Conservation (phyloP, 2,797 vertebrate genomes). For the Anabacerthia variegaticeps region DNA sequence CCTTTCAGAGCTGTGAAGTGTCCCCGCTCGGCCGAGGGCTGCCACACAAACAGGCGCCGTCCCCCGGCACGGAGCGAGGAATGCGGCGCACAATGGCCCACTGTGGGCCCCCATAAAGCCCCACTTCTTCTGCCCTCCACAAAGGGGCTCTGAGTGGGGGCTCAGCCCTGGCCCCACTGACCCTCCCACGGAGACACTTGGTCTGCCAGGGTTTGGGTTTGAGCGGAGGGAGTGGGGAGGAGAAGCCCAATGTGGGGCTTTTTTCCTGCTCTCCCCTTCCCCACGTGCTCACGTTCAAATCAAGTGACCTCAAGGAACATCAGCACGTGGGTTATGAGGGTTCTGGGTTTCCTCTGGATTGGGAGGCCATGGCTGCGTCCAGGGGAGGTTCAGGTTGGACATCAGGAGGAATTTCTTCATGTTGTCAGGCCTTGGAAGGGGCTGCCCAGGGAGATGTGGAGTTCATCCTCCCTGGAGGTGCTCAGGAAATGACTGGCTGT, state of each 20-base stretch:
- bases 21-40: constrained; percentile 39
- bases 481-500: not conserved
- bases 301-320: not conserved
- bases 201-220: not conserved
- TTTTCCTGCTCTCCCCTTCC: not conserved
- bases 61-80: constrained; percentile 53
- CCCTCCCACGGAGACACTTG: not conserved
- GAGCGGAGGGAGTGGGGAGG: not conserved
- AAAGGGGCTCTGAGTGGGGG: constrained; percentile 56
- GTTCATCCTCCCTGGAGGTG: not conserved
- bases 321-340: not conserved
- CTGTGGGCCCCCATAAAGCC: constrained; percentile 75
- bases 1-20: constrained; percentile 63
- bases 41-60: constrained; percentile 53
- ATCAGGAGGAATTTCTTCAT: not conserved
- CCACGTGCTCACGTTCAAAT: not conserved
- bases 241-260: not conserved
- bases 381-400: not conserved
- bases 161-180: not conserved
- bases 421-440: not conserved
- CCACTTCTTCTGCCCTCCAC: constrained; percentile 60
- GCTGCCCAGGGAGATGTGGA: not conserved
- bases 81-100: constrained; percentile 74
- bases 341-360: not conserved
- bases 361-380: not conserved